These are phyloP conservation scores for Philhelius pedissequus DNA, from an alignment of 2,888 invertebrate species.

Conservation along the genomic window DNA sequence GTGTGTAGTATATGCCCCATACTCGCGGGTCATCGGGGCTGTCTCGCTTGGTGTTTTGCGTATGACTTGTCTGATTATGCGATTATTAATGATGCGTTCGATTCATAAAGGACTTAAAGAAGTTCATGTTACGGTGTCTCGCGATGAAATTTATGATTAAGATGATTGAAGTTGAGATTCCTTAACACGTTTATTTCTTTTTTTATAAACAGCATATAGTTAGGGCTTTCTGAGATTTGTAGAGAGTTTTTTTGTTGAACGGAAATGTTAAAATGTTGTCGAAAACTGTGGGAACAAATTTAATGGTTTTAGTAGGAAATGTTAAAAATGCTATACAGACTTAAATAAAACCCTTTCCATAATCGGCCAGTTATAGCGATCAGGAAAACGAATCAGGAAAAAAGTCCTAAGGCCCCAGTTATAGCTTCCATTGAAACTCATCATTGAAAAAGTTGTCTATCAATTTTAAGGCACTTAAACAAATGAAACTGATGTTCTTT, in stretches of 20 bases:
- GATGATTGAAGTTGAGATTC: slow-evolving; percentile 71
- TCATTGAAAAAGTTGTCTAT: too few species aligned
- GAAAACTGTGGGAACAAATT: slow-evolving; percentile 13
- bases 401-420: too few species aligned
- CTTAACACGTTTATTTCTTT: slow-evolving; percentile 60
- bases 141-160: slow-evolving; percentile 70
- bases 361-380: too few species aligned
- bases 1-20: slow-evolving; percentile 52
- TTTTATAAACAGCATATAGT: background rate
- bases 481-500: too few species aligned
- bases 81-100: slow-evolving; percentile 71
- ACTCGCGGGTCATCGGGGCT: slow-evolving; percentile 56
- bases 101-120: slow-evolving; percentile 63
- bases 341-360: too few species aligned
- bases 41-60: slow-evolving; percentile 64
- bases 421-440: too few species aligned
- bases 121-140: slow-evolving; percentile 69
- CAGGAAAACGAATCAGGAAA: too few species aligned
- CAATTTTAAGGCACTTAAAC: too few species aligned
- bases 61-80: slow-evolving; percentile 72
- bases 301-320: background rate
- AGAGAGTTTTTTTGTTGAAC: background rate
- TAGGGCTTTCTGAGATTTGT: background rate
- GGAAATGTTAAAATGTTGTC: background rate
- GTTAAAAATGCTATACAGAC: too few species aligned